These are phyloP conservation scores for Dasysyrphus albostriatus DNA, from an alignment of 2,888 invertebrate species.

Conservation along the genomic window DNA sequence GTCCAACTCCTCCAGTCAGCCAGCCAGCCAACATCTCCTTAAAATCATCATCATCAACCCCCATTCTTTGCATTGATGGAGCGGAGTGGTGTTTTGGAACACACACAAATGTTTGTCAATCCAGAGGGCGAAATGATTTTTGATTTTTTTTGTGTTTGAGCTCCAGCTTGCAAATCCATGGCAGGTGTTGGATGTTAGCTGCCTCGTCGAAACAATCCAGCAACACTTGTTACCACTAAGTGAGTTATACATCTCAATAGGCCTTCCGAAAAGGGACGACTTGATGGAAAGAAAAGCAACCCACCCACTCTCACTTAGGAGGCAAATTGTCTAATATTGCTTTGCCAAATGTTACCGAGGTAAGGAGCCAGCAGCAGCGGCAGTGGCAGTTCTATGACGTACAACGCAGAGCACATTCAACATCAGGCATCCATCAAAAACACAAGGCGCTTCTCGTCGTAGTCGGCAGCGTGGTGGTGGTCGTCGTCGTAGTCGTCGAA, in stretches of 20 bases:
- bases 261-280: conserved; percentile 46
- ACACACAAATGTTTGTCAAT: conserved; percentile 73
- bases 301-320: conserved; percentile 35
- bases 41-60: conserved; percentile 33
- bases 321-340: conserved; percentile 71
- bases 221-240: conserved; percentile 65
- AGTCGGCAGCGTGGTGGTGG: neutral
- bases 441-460: conserved; percentile 63
- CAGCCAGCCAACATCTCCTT: conserved; percentile 14
- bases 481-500: neutral
- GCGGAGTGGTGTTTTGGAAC: neutral
- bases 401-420: conserved; percentile 55
- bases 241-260: conserved; percentile 71
- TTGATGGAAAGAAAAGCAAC: conserved; percentile 52
- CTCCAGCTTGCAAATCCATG: neutral
- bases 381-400: conserved; percentile 49
- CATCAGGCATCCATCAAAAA: conserved; percentile 75
- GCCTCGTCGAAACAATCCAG: conserved; percentile 65
- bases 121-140: conserved; percentile 60
- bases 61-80: conserved; percentile 9
- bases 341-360: conserved; percentile 69
- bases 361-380: conserved; percentile 14
- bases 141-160: conserved; percentile 31
- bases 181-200: conserved; percentile 70
- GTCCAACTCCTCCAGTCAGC: conserved; percentile 36